Conservation (phyloP, 2,888 invertebrate genomes). For the Clitarchus hookeri region DNA sequence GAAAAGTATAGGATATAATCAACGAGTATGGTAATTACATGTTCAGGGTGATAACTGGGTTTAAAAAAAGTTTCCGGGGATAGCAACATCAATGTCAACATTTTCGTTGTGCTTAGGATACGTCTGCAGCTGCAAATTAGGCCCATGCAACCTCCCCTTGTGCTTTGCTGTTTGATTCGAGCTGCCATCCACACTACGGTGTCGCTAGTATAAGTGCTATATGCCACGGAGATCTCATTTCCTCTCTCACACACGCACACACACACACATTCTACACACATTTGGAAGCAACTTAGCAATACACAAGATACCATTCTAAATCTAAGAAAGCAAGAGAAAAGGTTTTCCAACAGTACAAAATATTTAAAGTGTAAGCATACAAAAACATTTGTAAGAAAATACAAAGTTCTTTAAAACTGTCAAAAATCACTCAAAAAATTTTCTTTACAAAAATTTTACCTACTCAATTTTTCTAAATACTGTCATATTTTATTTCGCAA, state of each 20-base stretch:
- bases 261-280: neutral
- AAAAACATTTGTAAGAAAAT: conserved; percentile 41
- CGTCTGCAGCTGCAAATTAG: conserved; percentile 8
- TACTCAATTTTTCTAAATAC: neutral
- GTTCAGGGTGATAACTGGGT: neutral
- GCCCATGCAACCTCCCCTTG: neutral
- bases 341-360: conserved; percentile 39
- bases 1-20: neutral
- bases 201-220: neutral
- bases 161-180: neutral
- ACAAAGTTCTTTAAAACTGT: conserved; percentile 38
- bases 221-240: neutral
- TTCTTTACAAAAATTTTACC: conserved; percentile 12
- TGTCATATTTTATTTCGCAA: neutral
- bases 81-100: neutral
- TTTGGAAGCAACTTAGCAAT: neutral
- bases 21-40: neutral
- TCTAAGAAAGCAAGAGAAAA: conserved; percentile 36
- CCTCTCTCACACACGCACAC: too few species aligned
- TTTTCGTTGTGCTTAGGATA: neutral
- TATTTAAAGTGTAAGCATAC: conserved; percentile 40
- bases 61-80: neutral
- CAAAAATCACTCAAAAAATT: conserved; percentile 36
- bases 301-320: conserved; percentile 7
- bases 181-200: neutral